Evolutionary conservation across 2,888 invertebrate genomes (phyloP).

Genomic region (Drosophila infuscata): DNA sequence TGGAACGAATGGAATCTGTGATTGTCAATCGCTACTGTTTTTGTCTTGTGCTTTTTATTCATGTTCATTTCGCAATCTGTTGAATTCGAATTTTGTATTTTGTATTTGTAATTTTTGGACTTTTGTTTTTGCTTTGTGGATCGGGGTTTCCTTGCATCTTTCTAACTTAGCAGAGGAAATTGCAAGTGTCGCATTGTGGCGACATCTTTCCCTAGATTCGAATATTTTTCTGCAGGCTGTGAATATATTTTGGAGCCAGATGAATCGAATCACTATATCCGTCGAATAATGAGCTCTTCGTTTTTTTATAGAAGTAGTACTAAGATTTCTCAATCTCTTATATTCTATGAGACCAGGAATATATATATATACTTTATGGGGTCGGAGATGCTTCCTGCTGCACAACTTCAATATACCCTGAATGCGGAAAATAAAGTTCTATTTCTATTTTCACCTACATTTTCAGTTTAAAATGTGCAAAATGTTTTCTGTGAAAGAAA

Average conservation of each 20-base stretch:
- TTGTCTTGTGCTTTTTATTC: conserved; percentile 29
- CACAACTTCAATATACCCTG: neutral
- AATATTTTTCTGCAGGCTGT: neutral
- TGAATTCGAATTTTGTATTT: conserved; percentile 10
- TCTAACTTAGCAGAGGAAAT: neutral
- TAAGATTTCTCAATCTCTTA: neutral
- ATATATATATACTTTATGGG: neutral
- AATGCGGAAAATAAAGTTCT: too few relatives aligned
- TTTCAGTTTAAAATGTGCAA: conserved; percentile 29
- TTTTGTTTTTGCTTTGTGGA: neutral
- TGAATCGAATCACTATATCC: too few relatives aligned
- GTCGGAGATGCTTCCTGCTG: neutral
- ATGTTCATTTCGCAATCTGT: conserved; percentile 23
- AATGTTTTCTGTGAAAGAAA: neutral
- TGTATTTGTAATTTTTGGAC: neutral
- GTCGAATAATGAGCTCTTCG: too few relatives aligned
- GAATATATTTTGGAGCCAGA: neutral
- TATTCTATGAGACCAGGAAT: neutral
- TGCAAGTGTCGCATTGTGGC: neutral
- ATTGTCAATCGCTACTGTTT: conserved; percentile 39
- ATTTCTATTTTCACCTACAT: conserved; percentile 34
- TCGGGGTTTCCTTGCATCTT: neutral
- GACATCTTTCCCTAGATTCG: neutral
- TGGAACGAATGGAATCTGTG: conserved; percentile 21
- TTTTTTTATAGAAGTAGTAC: neutral